Base-by-base conservation (phyloP, 2,113 vertebrate species). In the Fulmarus glacialis region DNA sequence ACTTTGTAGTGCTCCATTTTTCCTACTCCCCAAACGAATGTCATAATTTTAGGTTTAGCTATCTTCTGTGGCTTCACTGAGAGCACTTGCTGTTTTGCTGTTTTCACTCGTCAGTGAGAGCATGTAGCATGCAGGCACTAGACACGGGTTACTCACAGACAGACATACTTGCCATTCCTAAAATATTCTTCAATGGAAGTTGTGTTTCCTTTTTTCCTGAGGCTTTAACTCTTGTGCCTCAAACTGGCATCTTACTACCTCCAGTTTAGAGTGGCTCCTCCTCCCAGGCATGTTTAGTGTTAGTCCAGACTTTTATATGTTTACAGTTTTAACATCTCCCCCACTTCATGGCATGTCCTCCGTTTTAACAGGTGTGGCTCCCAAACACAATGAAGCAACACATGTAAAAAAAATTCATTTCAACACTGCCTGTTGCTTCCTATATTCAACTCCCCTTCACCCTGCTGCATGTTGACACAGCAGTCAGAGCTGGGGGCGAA, bases 111-210 rank as follows among this genome's bases (percentile, higher is more conserved):
- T 42, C 55, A 70, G 27, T 60, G 34, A 40, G 9, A 92, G 9
- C 18, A 32, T 24, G 34, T 40, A 93, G 40, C 48, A 58, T 22
- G 18, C 48, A 77, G 63, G 8, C 63, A 87, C 32, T 73, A 77
- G 45, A 45, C 18, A 36, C 0, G 0, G 21, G 16, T 47, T 50
- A 62, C 48, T 60, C 1, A 0, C 43, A 73, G 56, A 42, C 34
- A 78, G 47, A 70, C 38, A 60, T 52, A 36, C 15, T 87, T 89
- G 19, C 4, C 42, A 70, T 89, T 95, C 34, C 50, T 68, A 66
- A 89, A 93, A 81, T 77, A 40, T 23, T 68, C 59, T 78, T 87
- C 40, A 77, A 0, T 27, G 14, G 45, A 93, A 81, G 8, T 52
- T 94, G 26, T 62, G 30, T 77, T 84, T 66, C 48, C 5, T 64